Conservation (phyloP, 2,113 vertebrate genomes). For the Zapus hudsonius region DNA sequence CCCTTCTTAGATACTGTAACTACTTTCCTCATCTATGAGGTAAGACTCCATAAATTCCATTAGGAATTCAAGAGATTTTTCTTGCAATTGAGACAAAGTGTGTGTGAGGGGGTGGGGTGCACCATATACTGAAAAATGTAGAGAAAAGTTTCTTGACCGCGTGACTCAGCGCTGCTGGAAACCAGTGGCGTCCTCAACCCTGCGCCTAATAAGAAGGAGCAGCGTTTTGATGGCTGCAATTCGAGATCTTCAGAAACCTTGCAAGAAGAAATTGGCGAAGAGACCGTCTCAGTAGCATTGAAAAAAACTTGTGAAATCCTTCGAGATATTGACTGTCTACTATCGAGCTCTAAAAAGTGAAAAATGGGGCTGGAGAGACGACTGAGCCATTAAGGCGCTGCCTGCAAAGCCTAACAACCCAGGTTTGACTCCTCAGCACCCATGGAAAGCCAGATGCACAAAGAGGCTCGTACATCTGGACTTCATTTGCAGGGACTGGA, state of each 20-base stretch:
- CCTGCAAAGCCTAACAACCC: too few species aligned
- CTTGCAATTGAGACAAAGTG: conserved; percentile 22
- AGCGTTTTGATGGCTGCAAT: not conserved
- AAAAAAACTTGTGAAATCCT: conserved; percentile 85
- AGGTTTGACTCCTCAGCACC: too few species aligned
- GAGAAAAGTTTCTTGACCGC: conserved; percentile 79
- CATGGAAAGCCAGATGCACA: too few species aligned
- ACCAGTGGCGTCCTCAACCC: conserved; percentile 76
- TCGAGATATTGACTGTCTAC: conserved; percentile 86
- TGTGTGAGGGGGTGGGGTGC: not conserved
- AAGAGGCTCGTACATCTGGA: too few species aligned
- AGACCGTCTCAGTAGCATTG: conserved; percentile 75
- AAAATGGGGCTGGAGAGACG: too few species aligned
- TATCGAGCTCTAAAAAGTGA: conserved; percentile 78
- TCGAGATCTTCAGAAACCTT: conserved; percentile 20
- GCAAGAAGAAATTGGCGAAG: conserved; percentile 49
- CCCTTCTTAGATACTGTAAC: not conserved
- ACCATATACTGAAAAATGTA: conserved; percentile 22
- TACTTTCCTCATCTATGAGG: not conserved
- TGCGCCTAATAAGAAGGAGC: conserved; percentile 58
- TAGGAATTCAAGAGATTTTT: conserved; percentile 1
- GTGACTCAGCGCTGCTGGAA: conserved; percentile 82
- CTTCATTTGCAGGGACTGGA: too few species aligned
- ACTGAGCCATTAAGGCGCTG: too few species aligned
- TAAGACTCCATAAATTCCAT: not conserved